A percentile compares a stretch with the other conserved stretches of the same genome.
Conservation (phyloP, 2,888 invertebrate species). For the Chironomus riparius region DNA sequence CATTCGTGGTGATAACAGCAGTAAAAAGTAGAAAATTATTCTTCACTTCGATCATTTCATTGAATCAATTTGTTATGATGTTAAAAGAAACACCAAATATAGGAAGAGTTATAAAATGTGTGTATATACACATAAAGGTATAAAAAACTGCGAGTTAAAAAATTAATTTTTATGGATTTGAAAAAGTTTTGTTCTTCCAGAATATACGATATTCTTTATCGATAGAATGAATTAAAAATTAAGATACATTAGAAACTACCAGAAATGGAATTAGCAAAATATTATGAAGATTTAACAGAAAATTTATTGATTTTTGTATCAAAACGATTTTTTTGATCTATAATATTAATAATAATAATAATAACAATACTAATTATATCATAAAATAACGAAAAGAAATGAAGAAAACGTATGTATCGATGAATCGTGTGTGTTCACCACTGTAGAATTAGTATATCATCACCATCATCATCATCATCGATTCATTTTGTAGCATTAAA, state of each 20-base stretch:
- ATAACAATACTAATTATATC: constrained; percentile 16
- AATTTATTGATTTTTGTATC: not conserved
- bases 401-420: not conserved
- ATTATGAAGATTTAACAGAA: not conserved
- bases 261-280: not conserved
- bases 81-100: constrained; percentile 15
- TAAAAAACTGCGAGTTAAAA: not conserved
- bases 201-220: not conserved
- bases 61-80: constrained; percentile 17
- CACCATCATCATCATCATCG: not conserved
- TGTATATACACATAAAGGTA: not conserved
- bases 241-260: constrained; percentile 16
- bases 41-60: not conserved
- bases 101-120: not conserved
- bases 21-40: not conserved
- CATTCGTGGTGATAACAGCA: no score
- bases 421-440: constrained; percentile 22
- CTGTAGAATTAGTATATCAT: constrained; percentile 10
- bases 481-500: not conserved
- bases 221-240: not conserved
- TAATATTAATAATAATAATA: not conserved
- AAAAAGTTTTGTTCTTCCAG: constrained; percentile 11
- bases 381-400: not conserved
- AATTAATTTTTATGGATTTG: constrained; percentile 27
- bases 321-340: not conserved